Base-by-base conservation (phyloP, 2,113 vertebrate genomes). In the Sapajus apella region DNA sequence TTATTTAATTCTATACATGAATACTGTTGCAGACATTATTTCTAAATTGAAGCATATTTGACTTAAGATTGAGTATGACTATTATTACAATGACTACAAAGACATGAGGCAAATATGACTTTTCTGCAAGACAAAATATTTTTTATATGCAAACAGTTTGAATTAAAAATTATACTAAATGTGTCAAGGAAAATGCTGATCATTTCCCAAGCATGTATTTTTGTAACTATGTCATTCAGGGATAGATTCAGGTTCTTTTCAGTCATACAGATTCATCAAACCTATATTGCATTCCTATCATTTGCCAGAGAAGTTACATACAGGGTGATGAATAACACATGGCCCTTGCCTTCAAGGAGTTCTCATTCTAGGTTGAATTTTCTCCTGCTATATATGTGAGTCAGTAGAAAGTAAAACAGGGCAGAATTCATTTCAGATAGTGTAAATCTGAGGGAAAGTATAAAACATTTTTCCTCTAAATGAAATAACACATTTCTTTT, bases 31-130 rank as follows among this genome's bases (percentile, higher is more conserved):
- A 81, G 8, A 72, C 6, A 66, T 50, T 92, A 92, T 35, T 73
- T 91, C 61, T 90, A 93, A 87, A 96, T 68, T 96, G 91, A 97
- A 96, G 81, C 94, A 82, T n/a, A 95, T 96, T 98, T 98, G 96
- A 95, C 64, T 97, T 98, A 97, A 98, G 80, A 66, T 98, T 97
- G 47, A 94, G 27, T 95, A 94, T 52, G 76, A 97, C 97, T 97
- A 96, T 97, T 97, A 91, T 94, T 84, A 77, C 61, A 97, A 95
- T 95, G 81, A 72, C 90, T 96, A 88, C 43, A 72, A 97, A 90
- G 56, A 97, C 98, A 97, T 90, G 96, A 98, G 96, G 87, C 75
- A 98, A 98, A 97, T 95, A 56, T 52, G 6, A 40, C 11, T 94
- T 97, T 83, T 95, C 45, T 35, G 30, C 79, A 87, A 98, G 95